phyloP scores from a whole-genome alignment of 1,140 invertebrate genomes.

The Heliconius hermathena region DNA sequence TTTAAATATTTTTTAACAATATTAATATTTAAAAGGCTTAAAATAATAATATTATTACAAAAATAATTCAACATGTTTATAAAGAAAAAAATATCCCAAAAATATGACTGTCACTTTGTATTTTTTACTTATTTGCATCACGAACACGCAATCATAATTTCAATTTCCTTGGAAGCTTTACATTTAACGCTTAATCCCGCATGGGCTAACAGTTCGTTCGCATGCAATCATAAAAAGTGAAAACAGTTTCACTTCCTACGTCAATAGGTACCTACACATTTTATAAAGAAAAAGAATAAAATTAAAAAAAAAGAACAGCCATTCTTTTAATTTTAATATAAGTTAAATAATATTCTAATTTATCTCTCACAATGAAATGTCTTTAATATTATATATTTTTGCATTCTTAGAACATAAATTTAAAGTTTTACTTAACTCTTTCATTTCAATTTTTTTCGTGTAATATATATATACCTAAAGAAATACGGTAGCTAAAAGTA shows the following conservation, averaged over 20 bases:
- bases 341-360: too few species aligned
- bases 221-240: conserved; percentile 43
- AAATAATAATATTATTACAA: background rate
- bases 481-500: background rate
- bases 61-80: background rate
- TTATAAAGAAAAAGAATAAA: background rate
- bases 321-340: too few species aligned
- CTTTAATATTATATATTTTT: too few species aligned
- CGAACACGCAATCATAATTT: conserved; percentile 32
- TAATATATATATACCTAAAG: background rate
- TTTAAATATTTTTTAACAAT: too few species aligned
- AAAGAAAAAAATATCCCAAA: background rate
- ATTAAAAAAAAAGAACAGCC: background rate
- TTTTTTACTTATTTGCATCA: conserved; percentile 2
- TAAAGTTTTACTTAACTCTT: too few species aligned
- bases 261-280: background rate
- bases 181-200: conserved; percentile 36
- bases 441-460: too few species aligned
- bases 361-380: too few species aligned
- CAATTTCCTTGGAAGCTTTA: conserved; percentile 31
- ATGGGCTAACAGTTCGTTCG: conserved; percentile 28
- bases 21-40: too few species aligned
- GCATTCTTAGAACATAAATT: too few species aligned
- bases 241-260: conserved; percentile 35
- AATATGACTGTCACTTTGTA: background rate